Percentiles rank a stretch among this genome's conserved stretches.
These are phyloP conservation scores for Scolopax mira DNA, from an alignment of 2,113 vertebrate species.

Conservation along the genomic window DNA sequence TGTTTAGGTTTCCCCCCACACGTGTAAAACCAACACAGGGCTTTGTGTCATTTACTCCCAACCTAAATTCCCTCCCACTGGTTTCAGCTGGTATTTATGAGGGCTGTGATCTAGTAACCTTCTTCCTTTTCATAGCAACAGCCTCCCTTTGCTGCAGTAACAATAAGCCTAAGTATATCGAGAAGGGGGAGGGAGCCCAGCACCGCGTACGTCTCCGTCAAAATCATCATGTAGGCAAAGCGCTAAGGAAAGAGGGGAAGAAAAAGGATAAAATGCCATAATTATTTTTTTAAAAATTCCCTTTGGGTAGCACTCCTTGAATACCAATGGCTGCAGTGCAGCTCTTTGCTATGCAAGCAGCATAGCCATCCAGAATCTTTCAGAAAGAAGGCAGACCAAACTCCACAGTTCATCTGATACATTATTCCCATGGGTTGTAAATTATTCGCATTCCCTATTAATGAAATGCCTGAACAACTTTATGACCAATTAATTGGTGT, in stretches of 20 bases:
- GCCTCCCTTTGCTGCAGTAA: background rate
- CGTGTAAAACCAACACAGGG: background rate
- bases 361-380: background rate
- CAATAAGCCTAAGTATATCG: background rate
- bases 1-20: conserved; percentile 28
- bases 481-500: background rate
- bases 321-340: background rate
- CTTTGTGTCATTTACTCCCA: conserved; percentile 70
- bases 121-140: background rate
- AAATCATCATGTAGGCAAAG: background rate
- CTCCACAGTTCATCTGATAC: background rate
- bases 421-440: background rate
- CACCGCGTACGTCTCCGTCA: rapidly evolving
- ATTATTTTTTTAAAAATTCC: background rate
- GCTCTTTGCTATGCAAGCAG: background rate
- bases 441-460: background rate
- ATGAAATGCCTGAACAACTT: background rate
- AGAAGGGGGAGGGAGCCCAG: background rate
- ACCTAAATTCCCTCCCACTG: conserved; percentile 54
- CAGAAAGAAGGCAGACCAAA: background rate
- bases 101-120: conserved; percentile 11
- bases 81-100: conserved; percentile 62
- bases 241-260: background rate
- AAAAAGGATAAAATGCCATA: background rate
- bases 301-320: background rate